Percentiles rank a stretch among this genome's conserved stretches.
Evolutionary conservation across 2,888 invertebrate species (phyloP).

Genomic region (Leucophenga maculata): DNA sequence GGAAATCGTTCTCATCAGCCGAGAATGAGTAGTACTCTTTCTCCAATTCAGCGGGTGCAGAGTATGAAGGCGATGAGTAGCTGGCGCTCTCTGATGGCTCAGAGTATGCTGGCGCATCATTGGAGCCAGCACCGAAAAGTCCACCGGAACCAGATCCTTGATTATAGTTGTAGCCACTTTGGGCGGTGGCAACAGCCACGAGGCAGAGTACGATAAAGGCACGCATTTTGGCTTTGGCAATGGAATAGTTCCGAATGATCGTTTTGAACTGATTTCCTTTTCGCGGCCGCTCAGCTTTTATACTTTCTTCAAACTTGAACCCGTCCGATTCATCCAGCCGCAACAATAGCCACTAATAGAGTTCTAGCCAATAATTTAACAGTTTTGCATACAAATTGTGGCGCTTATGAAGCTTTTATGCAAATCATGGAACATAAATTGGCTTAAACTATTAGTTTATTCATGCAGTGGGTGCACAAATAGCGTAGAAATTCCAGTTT

Average conservation of each 20-base stretch:
- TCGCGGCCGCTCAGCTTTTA: slow-evolving; percentile 44
- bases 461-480: slow-evolving; percentile 6
- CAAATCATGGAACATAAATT: slow-evolving; percentile 53
- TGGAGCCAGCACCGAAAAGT: slow-evolving; percentile 34
- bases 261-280: slow-evolving; percentile 58
- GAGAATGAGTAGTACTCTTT: slow-evolving; percentile 62
- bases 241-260: slow-evolving; percentile 37
- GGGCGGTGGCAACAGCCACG: slow-evolving; percentile 58
- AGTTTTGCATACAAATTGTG: slow-evolving; percentile 58
- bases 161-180: slow-evolving; percentile 59
- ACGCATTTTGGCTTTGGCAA: slow-evolving; percentile 43
- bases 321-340: slow-evolving; percentile 36
- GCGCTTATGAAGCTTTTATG: slow-evolving; percentile 63
- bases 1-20: slow-evolving; percentile 59
- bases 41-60: slow-evolving; percentile 49
- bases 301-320: slow-evolving; percentile 39
- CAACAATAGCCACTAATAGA: slow-evolving; percentile 48
- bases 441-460: slow-evolving; percentile 43
- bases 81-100: slow-evolving; percentile 42
- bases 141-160: slow-evolving; percentile 38
- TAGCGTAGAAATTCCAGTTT: slow-evolving; percentile 52
- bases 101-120: slow-evolving; percentile 24
- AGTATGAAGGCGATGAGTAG: slow-evolving; percentile 38
- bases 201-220: slow-evolving; percentile 56
- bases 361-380: slow-evolving; percentile 56